phyloP scores from a whole-genome alignment of 2,888 invertebrate genomes.

The Tetramorium bicarinatum region DNA sequence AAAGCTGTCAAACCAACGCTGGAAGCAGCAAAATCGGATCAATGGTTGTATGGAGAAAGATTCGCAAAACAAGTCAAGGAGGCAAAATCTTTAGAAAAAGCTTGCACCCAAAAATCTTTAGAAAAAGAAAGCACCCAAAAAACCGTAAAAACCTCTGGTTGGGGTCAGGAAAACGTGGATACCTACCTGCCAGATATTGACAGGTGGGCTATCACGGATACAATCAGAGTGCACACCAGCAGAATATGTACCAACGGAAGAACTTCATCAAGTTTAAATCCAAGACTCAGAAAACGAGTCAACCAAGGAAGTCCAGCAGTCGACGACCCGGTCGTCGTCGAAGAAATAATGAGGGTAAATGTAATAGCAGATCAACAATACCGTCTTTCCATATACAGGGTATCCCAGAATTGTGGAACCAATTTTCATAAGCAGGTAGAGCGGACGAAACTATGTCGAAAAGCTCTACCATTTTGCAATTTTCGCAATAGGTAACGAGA shows the following conservation, averaged over 20 bases:
- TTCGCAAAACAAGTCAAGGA: not conserved
- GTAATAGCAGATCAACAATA: not conserved
- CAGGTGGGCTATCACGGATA: not conserved
- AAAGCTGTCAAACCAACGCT: not conserved
- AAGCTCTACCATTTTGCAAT: too few species aligned
- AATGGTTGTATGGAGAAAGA: not conserved
- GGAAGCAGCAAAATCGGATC: not conserved
- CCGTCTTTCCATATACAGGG: too few species aligned
- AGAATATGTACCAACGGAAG: not conserved
- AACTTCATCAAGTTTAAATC: not conserved
- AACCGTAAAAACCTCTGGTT: not conserved
- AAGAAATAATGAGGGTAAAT: not conserved
- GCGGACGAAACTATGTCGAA: too few species aligned
- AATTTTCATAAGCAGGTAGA: too few species aligned
- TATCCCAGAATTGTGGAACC: too few species aligned
- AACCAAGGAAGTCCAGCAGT: not conserved
- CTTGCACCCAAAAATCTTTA: not conserved
- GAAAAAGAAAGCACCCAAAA: not conserved
- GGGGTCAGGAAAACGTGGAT: not conserved
- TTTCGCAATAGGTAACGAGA: too few species aligned
- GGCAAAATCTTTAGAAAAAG: not conserved
- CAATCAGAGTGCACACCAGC: not conserved
- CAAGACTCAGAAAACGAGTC: not conserved
- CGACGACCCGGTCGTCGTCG: not conserved
- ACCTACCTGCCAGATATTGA: not conserved